Percentiles rank a stretch among this genome's conserved stretches.
Evolutionary conservation across 2,797 vertebrate species (phyloP).

Genomic region (Ctenopoma kingsleyae): DNA sequence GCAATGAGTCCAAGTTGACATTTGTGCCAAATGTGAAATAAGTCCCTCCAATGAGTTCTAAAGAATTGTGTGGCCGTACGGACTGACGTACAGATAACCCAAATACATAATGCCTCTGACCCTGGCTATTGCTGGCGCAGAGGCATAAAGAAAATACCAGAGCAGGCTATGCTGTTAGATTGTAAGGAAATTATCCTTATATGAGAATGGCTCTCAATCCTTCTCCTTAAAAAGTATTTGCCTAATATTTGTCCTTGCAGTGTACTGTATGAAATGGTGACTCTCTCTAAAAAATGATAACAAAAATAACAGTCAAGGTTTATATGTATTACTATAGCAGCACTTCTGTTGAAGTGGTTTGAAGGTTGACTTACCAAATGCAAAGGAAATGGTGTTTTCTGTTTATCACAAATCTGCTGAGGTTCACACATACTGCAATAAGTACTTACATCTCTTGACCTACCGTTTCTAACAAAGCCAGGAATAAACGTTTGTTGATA

Average conservation of each 20-base stretch:
- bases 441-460: background rate
- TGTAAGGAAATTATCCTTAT: constrained; percentile 12
- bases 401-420: background rate
- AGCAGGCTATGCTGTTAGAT: constrained; percentile 1
- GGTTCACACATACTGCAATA: constrained; percentile 1
- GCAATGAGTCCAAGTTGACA: too few species aligned
- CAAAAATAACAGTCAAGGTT: constrained; percentile 7
- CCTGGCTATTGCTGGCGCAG: too few species aligned
- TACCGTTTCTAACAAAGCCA: constrained; percentile 8
- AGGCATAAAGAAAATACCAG: background rate
- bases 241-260: background rate
- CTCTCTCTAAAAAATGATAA: constrained; percentile 14
- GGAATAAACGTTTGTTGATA: background rate
- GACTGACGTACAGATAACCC: too few species aligned
- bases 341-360: constrained; percentile 8
- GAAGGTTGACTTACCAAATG: constrained; percentile 23
- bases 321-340: background rate
- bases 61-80: too few species aligned
- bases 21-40: too few species aligned
- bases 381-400: constrained; percentile 8
- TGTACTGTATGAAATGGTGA: constrained; percentile 4
- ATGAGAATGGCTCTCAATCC: constrained; percentile 5
- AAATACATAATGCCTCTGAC: too few species aligned
- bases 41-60: too few species aligned
- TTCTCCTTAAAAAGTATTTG: background rate